Evolutionary conservation across 2,113 vertebrate species (phyloP), one percentile per base, ranked within the genome.

Genomic region (Forbesichthys agassizii): DNA sequence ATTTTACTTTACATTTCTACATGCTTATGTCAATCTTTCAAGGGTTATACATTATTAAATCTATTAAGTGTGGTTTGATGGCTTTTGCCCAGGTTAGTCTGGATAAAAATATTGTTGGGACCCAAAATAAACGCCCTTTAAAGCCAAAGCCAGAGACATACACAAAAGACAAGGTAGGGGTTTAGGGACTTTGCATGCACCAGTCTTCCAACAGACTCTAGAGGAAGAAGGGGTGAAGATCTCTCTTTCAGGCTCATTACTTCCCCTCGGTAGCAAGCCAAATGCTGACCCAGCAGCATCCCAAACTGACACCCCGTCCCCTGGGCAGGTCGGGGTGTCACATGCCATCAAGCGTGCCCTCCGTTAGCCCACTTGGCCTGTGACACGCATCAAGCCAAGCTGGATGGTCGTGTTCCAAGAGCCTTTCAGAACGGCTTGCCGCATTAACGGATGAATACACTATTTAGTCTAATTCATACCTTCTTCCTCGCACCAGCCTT

Each of bases 261-360:
- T 80, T 73, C 78, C 72, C 66, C 78, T 70, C 77, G 68, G 71
- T 66, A 68, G 66, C 82, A 77, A 53, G 81, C 84, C 84, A 85
- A 88, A 77, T 83, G 88, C 86, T 90, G 90, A 90, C 79, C 87
- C 33, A 85, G 88, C 86, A 88, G 66, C 75, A 80, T 72, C 51
- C 48, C 60, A 58, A 46, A 65, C 75, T 75, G 85, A 77, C 86
- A 87, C 74, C 68, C 78, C 73, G 48, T 48, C 56, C 51, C 9
- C 33, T 48, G 13, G n/a, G 73, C 65, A 79, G 87, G 84, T 81
- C 75, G 82, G 52, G 62, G 77, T 82, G 75, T 84, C 86, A 57
- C 73, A 64, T 69, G 62, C 76, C 18, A 52, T 33, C 68, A 67
- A 61, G 61, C 79, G 62, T 77, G 64, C 78, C 79, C 54, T 7